Evolutionary conservation across 2,797 vertebrate genomes (phyloP).

Genomic region (Macroramphosus scolopax): DNA sequence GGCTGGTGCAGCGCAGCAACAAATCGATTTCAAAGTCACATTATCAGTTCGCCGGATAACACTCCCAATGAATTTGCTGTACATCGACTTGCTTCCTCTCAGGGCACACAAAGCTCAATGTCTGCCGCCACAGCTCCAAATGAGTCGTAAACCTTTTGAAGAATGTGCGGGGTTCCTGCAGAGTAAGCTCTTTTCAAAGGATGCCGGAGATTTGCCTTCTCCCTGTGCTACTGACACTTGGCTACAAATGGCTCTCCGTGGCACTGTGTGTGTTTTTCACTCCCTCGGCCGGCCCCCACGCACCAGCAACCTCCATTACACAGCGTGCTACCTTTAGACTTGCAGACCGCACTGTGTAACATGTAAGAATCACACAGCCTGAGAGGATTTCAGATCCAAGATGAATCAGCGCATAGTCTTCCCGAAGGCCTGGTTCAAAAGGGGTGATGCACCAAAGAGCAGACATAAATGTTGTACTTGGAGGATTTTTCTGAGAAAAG

Average conservation of each 20-base stretch:
- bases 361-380: slow-evolving; percentile 23
- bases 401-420: slow-evolving; percentile 17
- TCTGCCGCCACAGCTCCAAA: slow-evolving; percentile 44
- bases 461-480: not conserved
- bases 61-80: slow-evolving; percentile 34
- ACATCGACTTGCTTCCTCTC: slow-evolving; percentile 47
- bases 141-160: slow-evolving; percentile 65
- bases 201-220: slow-evolving; percentile 49
- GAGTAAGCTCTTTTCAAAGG: slow-evolving; percentile 70
- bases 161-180: slow-evolving; percentile 58
- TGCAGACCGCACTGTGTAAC: slow-evolving; percentile 25
- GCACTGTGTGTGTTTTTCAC: slow-evolving; percentile 34
- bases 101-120: slow-evolving; percentile 46
- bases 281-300: slow-evolving; percentile 19
- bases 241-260: slow-evolving; percentile 64
- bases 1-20: slow-evolving; percentile 20
- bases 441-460: not conserved
- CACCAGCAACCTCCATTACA: slow-evolving; percentile 42
- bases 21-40: slow-evolving; percentile 45
- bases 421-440: slow-evolving; percentile 17
- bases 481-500: not conserved
- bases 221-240: slow-evolving; percentile 52
- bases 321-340: slow-evolving; percentile 28
- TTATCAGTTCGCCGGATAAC: slow-evolving; percentile 38
- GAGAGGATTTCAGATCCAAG: slow-evolving; percentile 25